Evolutionary conservation across 2,797 vertebrate genomes (phyloP).

Genomic region (Galagoides demidoff): DNA sequence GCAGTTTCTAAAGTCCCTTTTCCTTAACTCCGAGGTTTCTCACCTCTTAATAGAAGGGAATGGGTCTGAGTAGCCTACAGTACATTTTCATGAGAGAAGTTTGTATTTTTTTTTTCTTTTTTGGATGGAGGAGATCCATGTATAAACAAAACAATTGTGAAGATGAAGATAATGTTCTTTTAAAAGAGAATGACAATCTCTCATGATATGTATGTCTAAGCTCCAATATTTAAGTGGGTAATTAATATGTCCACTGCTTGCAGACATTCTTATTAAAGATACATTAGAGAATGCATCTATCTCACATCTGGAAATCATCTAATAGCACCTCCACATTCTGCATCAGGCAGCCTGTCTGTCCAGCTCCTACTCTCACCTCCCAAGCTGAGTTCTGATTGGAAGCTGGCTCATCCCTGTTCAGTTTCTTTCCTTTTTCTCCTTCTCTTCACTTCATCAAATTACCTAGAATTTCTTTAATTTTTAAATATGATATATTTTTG

Average conservation of each 20-base stretch:
- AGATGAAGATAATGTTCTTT: conserved; percentile 47
- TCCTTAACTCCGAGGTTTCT: background rate
- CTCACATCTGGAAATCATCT: conserved; percentile 45
- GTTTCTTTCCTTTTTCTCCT: background rate
- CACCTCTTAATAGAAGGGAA: background rate
- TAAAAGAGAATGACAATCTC: conserved; percentile 3
- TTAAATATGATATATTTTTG: background rate
- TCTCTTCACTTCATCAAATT: conserved; percentile 30
- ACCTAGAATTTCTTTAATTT: conserved; percentile 32
- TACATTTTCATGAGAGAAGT: background rate
- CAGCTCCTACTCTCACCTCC: background rate
- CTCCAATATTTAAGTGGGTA: conserved; percentile 40
- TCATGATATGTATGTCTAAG: background rate
- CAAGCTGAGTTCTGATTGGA: background rate
- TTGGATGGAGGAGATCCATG: background rate
- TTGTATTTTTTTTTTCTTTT: background rate
- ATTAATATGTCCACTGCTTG: background rate
- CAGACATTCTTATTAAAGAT: conserved; percentile 58
- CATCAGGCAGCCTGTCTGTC: background rate
- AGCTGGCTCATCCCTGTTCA: background rate
- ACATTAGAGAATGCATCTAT: background rate
- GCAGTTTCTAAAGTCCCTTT: background rate
- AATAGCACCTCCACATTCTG: background rate
- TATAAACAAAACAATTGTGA: background rate
- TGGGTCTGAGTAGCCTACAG: background rate